phyloP scores from a whole-genome alignment of 2,113 vertebrate species.

The Nothobranchius kuhntae region DNA sequence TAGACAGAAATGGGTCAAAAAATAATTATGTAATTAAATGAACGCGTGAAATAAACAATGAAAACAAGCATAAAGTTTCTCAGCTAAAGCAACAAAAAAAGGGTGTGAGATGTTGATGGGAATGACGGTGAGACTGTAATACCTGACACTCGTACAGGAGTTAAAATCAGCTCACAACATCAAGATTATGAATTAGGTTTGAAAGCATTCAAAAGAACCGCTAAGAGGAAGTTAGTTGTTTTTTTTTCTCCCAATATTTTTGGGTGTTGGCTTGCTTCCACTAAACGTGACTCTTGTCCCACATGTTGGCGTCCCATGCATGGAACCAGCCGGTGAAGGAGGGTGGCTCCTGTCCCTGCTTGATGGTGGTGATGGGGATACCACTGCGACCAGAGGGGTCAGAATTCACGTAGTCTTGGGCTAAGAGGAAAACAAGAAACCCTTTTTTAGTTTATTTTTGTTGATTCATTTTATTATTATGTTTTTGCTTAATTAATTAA shows the following conservation, averaged over 20 bases:
- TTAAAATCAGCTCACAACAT: too few species aligned
- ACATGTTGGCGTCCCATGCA: constrained; percentile 75
- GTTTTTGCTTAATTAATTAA: neutral
- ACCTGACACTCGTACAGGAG: too few species aligned
- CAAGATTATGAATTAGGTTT: neutral
- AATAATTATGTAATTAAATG: neutral
- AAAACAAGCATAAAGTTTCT: neutral
- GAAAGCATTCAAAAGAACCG: neutral
- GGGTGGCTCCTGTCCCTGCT: constrained; percentile 71
- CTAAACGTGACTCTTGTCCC: constrained; percentile 55
- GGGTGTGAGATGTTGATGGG: too few species aligned
- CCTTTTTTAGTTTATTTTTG: neutral
- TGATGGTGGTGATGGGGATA: constrained; percentile 60
- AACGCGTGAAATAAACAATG: neutral
- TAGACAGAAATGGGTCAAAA: too few species aligned
- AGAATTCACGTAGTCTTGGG: constrained; percentile 67
- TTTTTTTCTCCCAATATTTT: constrained; percentile 9
- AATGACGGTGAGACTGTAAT: too few species aligned
- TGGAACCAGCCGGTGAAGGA: constrained; percentile 81
- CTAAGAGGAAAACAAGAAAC: constrained; percentile 49
- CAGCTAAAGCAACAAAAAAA: neutral
- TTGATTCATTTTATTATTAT: neutral
- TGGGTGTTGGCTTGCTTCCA: constrained; percentile 9
- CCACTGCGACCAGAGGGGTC: constrained; percentile 71
- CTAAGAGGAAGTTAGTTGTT: neutral